These are phyloP conservation scores for Callinectes sapidus DNA, from an alignment of 2,888 invertebrate genomes.

Conservation along the genomic window DNA sequence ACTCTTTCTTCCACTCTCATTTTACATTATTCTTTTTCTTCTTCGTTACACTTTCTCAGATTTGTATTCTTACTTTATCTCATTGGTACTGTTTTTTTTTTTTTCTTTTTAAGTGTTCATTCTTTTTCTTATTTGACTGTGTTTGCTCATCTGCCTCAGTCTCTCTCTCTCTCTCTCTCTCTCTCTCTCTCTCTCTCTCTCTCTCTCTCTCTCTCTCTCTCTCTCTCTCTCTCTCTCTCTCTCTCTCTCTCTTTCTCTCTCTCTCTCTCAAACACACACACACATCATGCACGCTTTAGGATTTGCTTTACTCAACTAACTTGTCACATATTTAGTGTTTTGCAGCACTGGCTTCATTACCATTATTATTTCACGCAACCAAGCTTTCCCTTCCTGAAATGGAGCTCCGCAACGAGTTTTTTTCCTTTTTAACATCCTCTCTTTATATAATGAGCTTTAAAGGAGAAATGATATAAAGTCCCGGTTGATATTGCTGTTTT, in stretches of 20 bases:
- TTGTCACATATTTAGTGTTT: neutral
- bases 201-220: too few species aligned
- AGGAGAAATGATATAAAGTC: neutral
- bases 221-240: neutral
- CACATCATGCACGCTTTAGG: too few species aligned
- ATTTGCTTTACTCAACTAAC: neutral
- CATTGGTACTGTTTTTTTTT: too few species aligned
- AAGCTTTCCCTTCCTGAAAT: constrained; percentile 1
- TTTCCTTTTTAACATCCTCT: neutral
- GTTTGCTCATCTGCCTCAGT: too few species aligned
- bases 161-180: neutral
- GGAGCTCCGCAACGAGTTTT: neutral
- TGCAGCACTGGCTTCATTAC: neutral
- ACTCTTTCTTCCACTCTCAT: too few species aligned
- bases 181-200: neutral
- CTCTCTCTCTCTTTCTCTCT: neutral
- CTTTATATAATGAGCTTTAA: neutral
- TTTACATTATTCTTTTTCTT: too few species aligned
- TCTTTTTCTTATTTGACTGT: too few species aligned
- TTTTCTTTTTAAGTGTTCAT: too few species aligned
- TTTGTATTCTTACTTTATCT: too few species aligned
- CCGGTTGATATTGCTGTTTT: neutral
- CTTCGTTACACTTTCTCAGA: too few species aligned
- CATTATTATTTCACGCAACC: neutral
- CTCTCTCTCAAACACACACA: too few species aligned